These are phyloP conservation scores for Leucophenga montana DNA, from an alignment of 2,888 invertebrate species.

Conservation along the genomic window DNA sequence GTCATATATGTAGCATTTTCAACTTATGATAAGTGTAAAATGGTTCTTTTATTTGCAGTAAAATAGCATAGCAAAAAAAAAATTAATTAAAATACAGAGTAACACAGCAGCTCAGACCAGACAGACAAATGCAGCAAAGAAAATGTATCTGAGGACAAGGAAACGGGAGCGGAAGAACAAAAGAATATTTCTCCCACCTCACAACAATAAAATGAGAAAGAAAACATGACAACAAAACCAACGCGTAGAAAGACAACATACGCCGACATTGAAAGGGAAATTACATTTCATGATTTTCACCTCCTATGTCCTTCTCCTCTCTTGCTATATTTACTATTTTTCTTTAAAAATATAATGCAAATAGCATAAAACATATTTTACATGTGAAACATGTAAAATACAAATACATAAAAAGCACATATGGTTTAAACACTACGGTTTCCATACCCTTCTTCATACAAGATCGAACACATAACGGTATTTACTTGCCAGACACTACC, in stretches of 20 bases:
- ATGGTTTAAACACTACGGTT: too few relatives aligned
- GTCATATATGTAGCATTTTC: constrained; percentile 1
- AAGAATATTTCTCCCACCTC: background rate
- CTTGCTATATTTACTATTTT: background rate
- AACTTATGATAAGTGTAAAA: constrained; percentile 19
- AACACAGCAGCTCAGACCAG: background rate
- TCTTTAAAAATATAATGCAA: background rate
- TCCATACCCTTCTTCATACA: too few relatives aligned
- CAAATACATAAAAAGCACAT: background rate
- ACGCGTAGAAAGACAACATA: constrained; percentile 29
- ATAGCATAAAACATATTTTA: background rate
- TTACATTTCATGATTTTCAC: constrained; percentile 55
- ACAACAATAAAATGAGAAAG: background rate
- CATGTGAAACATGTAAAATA: background rate
- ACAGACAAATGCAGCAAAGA: background rate
- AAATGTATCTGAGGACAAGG: background rate
- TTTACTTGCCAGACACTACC: too few relatives aligned
- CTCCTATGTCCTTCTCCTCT: constrained; percentile 18
- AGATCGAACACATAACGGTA: too few relatives aligned
- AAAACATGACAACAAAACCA: constrained; percentile 36
- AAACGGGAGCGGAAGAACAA: background rate
- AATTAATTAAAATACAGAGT: constrained; percentile 46
- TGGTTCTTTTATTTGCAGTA: constrained; percentile 36
- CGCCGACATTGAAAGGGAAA: constrained; percentile 64
- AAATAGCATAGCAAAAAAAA: constrained; percentile 52